phyloP scores from a whole-genome alignment of 2,888 invertebrate genomes.

The Mallateleia sp. region DNA sequence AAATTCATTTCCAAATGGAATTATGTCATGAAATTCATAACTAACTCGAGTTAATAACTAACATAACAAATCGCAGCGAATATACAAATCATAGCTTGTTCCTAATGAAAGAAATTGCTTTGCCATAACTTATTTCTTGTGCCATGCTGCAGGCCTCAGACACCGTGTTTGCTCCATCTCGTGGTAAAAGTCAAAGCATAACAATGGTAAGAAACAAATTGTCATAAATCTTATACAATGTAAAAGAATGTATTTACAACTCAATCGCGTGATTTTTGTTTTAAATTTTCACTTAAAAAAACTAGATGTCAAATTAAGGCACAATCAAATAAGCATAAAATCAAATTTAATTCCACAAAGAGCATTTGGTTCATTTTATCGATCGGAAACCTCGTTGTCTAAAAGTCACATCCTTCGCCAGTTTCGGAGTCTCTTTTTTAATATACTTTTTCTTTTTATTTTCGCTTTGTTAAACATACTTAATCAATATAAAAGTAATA shows the following conservation, averaged over 20 bases:
- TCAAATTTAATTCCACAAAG: conserved; percentile 20
- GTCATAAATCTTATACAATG: not conserved
- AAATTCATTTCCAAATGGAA: no score
- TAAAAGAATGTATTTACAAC: conserved; percentile 7
- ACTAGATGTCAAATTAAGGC: not conserved
- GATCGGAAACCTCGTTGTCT: conserved; percentile 45
- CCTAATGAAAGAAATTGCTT: not conserved
- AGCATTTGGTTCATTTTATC: conserved; percentile 66
- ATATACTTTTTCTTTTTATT: conserved; percentile 23
- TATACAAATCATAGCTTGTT: not conserved
- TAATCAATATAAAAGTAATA: conserved; percentile 70
- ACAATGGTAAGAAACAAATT: not conserved
- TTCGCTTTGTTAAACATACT: conserved; percentile 42
- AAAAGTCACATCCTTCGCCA: conserved; percentile 25
- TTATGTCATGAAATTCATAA: no score
- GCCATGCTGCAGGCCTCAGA: no score
- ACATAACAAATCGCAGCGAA: conserved; percentile 1
- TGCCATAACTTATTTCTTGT: no score
- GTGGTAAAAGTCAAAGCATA: not conserved
- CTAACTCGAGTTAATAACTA: not conserved
- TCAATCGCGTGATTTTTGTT: not conserved
- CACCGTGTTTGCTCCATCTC: no score
- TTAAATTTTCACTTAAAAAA: not conserved
- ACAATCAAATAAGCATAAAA: not conserved
- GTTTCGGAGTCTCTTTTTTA: conserved; percentile 33